Percentiles rank a stretch among this genome's conserved stretches.
These are phyloP conservation scores for Perithous albicinctus DNA, from an alignment of 2,888 invertebrate species.

Conservation along the genomic window DNA sequence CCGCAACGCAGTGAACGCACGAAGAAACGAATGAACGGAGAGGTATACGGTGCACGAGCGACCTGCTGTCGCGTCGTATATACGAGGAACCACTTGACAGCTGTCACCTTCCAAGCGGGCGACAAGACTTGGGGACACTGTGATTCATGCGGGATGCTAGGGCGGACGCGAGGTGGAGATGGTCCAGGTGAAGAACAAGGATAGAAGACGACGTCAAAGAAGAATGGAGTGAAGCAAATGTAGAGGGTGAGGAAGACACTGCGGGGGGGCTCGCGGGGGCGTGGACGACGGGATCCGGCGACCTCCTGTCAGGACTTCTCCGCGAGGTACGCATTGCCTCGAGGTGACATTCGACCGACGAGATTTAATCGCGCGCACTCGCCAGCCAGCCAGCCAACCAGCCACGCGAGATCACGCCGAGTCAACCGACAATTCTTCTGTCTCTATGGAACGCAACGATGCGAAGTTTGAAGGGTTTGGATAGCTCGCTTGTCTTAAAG, in stretches of 20 bases:
- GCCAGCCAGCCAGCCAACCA: conserved; percentile 47
- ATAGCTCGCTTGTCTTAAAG: background rate
- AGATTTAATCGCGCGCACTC: conserved; percentile 76
- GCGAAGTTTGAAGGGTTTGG: background rate
- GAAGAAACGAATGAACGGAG: conserved; percentile 23
- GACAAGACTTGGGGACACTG: conserved; percentile 80
- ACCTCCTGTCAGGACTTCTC: conserved; percentile 82
- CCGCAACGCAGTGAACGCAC: background rate
- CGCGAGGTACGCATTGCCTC: conserved; percentile 75
- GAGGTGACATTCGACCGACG: conserved; percentile 78
- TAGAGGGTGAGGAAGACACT: conserved; percentile 53
- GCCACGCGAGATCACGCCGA: conserved; percentile 46
- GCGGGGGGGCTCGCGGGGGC: conserved; percentile 75
- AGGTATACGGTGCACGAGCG: conserved; percentile 31
- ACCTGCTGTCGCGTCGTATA: conserved; percentile 66
- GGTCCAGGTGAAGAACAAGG: conserved; percentile 39
- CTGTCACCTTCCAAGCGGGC: conserved; percentile 82
- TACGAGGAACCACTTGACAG: conserved; percentile 79
- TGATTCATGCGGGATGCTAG: conserved; percentile 80
- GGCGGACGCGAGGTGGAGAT: conserved; percentile 43
- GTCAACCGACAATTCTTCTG: conserved; percentile 39
- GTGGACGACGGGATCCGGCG: conserved; percentile 74
- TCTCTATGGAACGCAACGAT: conserved; percentile 30
- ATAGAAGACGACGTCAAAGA: conserved; percentile 37
- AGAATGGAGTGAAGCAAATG: conserved; percentile 12